Base-by-base conservation (phyloP, 2,113 vertebrate genomes). In the Rostratula benghalensis region DNA sequence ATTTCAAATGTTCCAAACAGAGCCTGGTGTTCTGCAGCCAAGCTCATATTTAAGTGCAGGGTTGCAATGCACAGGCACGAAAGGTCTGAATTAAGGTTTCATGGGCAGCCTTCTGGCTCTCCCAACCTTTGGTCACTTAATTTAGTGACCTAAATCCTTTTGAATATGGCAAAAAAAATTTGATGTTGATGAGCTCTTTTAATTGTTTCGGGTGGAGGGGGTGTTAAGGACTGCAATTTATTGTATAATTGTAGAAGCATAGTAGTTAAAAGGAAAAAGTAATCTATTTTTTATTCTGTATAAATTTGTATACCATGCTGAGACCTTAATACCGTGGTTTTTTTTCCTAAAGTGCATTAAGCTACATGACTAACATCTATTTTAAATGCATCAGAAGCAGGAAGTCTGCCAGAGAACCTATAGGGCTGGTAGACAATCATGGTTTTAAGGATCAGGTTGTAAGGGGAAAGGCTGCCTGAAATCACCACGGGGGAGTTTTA, bases 81-180 rank as follows among this genome's bases (percentile, higher is more conserved):
- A 41, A 83, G 31, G 20, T 21, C 70, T 74, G 75, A 90, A 93
- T 83, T 83, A 85, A 80, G 50, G 82, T 81, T 96, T 88, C 67
- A 33, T 46, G 79, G 59, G 18, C 53, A 87, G 89, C 22, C 53
- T 86, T 81, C 79, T 94, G 83, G 73, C 33, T 89, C 90, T 93
- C 35, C 39, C 61, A 83, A 10, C 3, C 2, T 83, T 67, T 68
- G 33, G 27, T 48, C 57, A 60, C 56, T 93, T 90, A 81, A 84
- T 94, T 95, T 83, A 63, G 56, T 67, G 68, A 83, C 43, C 33
- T 74, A 92, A 93, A 67, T 77, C 1, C 12, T 90, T 93, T 92
- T 93, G 70, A 93, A 90, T 81, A 63, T 2, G 61, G 54, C 27
- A 89, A 80, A 48, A 45, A 46, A 43, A 85, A 59, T 11, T 0